Percentiles rank a stretch among this genome's conserved stretches.
phyloP scores from a whole-genome alignment of 2,113 vertebrate genomes.

The Clupea harengus region DNA sequence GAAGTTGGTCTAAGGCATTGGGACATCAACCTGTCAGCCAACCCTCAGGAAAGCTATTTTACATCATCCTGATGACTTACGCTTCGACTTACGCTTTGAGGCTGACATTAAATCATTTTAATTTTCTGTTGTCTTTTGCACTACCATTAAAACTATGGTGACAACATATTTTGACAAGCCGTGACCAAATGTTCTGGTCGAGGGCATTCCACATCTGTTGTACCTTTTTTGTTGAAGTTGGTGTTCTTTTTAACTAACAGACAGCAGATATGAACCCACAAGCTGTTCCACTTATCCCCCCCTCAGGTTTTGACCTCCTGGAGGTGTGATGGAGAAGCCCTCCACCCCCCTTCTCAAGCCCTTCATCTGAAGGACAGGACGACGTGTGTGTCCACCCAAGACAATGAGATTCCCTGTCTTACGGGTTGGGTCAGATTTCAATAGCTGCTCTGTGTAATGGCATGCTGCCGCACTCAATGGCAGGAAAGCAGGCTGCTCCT shows the following conservation, averaged over 20 bases:
- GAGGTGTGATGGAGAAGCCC: neutral
- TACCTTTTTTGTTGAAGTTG: neutral
- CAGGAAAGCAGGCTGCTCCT: slow-evolving; percentile 30
- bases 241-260: neutral
- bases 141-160: neutral
- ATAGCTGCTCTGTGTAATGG: slow-evolving; percentile 17
- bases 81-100: neutral
- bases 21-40: neutral
- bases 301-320: neutral
- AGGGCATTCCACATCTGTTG: neutral
- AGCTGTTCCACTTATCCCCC: neutral
- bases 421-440: slow-evolving; percentile 34
- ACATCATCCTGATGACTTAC: neutral
- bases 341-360: neutral
- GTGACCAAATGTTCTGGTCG: neutral
- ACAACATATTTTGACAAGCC: neutral
- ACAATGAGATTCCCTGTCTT: slow-evolving; percentile 26
- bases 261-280: neutral
- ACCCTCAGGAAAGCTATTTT: neutral
- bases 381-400: neutral
- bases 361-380: neutral
- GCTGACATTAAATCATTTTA: neutral
- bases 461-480: slow-evolving; percentile 23
- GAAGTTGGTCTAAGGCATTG: neutral
- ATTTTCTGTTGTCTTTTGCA: neutral